Evolutionary conservation across 2,888 invertebrate species (phyloP).

Genomic region (Opisthograptis luteolata): DNA sequence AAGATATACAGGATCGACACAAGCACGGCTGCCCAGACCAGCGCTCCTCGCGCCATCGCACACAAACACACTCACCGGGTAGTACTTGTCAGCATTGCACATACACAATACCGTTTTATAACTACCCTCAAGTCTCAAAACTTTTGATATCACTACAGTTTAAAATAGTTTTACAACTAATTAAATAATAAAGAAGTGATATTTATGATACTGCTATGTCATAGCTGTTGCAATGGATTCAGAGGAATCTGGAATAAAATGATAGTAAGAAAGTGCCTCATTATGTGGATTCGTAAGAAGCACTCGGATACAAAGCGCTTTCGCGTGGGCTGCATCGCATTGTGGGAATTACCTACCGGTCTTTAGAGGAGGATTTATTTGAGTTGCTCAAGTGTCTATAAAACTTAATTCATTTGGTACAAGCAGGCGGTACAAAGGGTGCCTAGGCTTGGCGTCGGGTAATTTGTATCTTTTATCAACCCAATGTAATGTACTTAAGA

Average conservation of each 20-base stretch:
- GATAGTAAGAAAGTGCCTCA: slow-evolving; percentile 19
- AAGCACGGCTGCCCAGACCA: slow-evolving; percentile 63
- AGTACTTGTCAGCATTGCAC: slow-evolving; percentile 82
- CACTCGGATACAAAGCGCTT: slow-evolving; percentile 29
- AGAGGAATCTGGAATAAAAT: slow-evolving; percentile 24
- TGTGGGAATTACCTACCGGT: slow-evolving; percentile 22
- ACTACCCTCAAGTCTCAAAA: slow-evolving; percentile 36
- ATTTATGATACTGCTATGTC: slow-evolving; percentile 7
- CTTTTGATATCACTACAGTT: slow-evolving; percentile 2
- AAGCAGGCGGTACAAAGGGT: slow-evolving; percentile 1
- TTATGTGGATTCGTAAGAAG: slow-evolving; percentile 27
- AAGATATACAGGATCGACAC: slow-evolving; percentile 57
- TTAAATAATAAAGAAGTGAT: background rate
- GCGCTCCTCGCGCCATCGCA: slow-evolving; percentile 73
- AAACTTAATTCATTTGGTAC: slow-evolving; percentile 14
- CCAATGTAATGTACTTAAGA: background rate
- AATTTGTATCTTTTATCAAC: background rate
- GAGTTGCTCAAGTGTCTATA: slow-evolving; percentile 13
- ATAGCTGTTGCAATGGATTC: slow-evolving; percentile 16
- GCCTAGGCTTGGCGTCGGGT: background rate
- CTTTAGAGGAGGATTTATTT: slow-evolving; percentile 24
- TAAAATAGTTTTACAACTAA: background rate
- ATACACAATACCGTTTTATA: slow-evolving; percentile 52
- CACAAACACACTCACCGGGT: slow-evolving; percentile 70
- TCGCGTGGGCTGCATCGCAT: slow-evolving; percentile 42